A percentile compares a stretch with the other conserved stretches of the same genome.
phyloP scores from a whole-genome alignment of 2,888 invertebrate species.

The Xestia rhomboidea region DNA sequence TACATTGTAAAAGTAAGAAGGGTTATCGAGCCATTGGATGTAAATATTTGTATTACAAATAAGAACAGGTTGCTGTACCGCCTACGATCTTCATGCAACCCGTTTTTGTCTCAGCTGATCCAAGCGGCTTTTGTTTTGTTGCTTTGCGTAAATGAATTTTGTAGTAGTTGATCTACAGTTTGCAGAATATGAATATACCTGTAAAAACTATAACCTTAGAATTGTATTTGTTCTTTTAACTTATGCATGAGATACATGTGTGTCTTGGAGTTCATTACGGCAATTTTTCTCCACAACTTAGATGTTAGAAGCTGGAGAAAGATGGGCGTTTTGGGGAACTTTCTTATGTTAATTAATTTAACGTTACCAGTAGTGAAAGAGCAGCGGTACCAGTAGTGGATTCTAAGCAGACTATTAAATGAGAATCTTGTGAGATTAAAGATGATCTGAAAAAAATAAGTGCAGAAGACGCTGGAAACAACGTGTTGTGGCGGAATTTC shows the following conservation, averaged over 20 bases:
- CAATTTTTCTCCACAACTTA: neutral
- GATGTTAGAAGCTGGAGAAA: neutral
- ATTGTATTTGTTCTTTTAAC: neutral
- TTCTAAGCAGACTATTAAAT: neutral
- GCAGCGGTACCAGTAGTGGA: neutral
- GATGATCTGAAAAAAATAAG: neutral
- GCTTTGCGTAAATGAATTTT: conserved; percentile 35
- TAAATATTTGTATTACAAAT: conserved; percentile 59
- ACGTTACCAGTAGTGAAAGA: neutral
- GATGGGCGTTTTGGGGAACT: neutral
- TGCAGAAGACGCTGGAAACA: neutral
- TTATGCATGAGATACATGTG: neutral
- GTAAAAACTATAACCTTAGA: neutral
- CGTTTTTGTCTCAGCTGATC: conserved; percentile 53
- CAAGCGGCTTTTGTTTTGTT: conserved; percentile 28
- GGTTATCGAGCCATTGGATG: conserved; percentile 62
- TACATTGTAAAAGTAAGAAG: conserved; percentile 31
- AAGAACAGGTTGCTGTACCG: conserved; percentile 48
- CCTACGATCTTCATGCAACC: conserved; percentile 46
- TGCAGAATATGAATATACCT: neutral
- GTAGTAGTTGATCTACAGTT: neutral
- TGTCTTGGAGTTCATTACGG: neutral
- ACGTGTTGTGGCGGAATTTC: neutral
- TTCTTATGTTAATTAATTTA: neutral
- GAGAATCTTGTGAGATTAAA: no score